Evolutionary conservation across 2,888 invertebrate genomes (phyloP).

Genomic region (Polydesmus complanatus): DNA sequence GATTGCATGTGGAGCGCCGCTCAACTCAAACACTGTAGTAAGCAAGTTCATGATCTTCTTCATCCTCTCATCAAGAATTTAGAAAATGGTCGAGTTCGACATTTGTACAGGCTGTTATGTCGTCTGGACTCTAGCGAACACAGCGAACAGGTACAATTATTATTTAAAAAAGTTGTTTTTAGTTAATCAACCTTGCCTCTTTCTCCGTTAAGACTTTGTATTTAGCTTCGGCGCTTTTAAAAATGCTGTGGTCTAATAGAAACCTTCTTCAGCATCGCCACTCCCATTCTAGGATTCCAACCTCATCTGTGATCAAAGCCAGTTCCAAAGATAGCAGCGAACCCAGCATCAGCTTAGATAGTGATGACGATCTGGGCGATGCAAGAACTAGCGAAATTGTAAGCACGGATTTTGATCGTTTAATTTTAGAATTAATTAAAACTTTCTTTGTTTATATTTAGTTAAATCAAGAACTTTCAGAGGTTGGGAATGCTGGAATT

Average conservation of each 20-base stretch:
- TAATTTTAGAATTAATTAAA: not conserved
- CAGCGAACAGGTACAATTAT: constrained; percentile 58
- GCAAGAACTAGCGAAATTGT: not conserved
- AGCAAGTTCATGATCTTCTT: constrained; percentile 79
- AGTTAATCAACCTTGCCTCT: constrained; percentile 14
- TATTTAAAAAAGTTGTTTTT: constrained; percentile 11
- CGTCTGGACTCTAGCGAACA: constrained; percentile 79
- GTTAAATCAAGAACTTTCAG: not conserved
- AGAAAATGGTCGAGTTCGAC: constrained; percentile 72
- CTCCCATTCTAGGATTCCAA: constrained; percentile 19
- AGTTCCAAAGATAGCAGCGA: constrained; percentile 45
- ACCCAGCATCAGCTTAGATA: constrained; percentile 61
- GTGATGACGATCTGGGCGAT: constrained; percentile 6
- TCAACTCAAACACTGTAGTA: constrained; percentile 85
- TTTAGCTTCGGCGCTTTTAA: constrained; percentile 74
- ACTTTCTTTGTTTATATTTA: not conserved
- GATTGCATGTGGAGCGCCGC: constrained; percentile 90
- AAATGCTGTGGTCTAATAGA: constrained; percentile 73
- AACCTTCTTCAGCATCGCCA: constrained; percentile 23
- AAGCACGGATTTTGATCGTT: not conserved
- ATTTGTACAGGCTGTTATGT: constrained; percentile 73
- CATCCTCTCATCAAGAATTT: constrained; percentile 80
- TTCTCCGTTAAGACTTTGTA: constrained; percentile 66
- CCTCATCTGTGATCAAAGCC: constrained; percentile 22
- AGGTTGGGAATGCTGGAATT: not conserved